Conservation (phyloP, 2,113 vertebrate genomes). For the Chlorodrepanis virens region DNA sequence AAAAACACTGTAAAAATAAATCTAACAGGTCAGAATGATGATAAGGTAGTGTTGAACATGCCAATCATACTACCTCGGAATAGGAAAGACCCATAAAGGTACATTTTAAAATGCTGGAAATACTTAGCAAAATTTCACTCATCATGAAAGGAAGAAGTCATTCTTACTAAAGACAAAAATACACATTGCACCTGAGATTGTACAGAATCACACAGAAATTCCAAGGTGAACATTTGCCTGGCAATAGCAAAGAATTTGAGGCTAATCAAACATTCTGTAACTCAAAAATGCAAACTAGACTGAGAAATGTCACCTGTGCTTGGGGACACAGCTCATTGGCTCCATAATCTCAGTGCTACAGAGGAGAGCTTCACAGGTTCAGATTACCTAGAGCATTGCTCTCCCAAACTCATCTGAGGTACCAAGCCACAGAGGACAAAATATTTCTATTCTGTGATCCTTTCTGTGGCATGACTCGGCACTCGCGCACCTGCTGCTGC, state of each 20-base stretch:
- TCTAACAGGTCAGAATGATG: neutral
- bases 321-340: neutral
- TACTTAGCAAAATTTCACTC: neutral
- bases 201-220: neutral
- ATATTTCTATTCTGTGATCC: neutral
- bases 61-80: neutral
- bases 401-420: neutral
- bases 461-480: neutral
- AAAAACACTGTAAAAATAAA: neutral
- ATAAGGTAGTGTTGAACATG: neutral
- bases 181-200: neutral
- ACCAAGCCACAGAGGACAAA: neutral
- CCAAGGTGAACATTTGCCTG: neutral
- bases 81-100: neutral
- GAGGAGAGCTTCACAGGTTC: neutral
- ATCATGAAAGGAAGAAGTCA: neutral
- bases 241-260: neutral
- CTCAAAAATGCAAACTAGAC: neutral
- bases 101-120: neutral
- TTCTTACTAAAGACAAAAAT: neutral
- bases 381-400: neutral
- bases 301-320: neutral
- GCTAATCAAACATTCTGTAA: neutral
- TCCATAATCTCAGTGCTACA: neutral
- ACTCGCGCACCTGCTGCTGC: conserved; percentile 5